phyloP scores from a whole-genome alignment of 2,888 invertebrate species.

The Smittia aterrima region DNA sequence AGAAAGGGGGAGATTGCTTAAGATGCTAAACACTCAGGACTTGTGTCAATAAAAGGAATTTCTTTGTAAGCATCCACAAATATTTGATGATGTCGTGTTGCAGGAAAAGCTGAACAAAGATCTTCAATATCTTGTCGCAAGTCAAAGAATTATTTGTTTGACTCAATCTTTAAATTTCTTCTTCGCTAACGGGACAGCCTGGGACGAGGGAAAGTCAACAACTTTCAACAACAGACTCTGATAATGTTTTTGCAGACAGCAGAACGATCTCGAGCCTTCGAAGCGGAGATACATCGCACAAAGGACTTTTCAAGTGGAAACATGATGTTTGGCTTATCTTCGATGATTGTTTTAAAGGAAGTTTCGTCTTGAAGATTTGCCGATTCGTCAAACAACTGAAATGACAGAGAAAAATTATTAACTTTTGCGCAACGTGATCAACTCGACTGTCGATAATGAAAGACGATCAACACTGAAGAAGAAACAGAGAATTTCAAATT shows the following conservation, averaged over 20 bases:
- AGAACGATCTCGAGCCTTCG: not conserved
- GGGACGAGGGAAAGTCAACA: slow-evolving; percentile 33
- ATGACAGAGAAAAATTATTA: no score
- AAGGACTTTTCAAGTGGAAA: slow-evolving; percentile 31
- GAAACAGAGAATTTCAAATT: no score
- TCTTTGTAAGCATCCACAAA: not conserved
- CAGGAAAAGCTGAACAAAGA: not conserved
- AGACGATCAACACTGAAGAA: no score
- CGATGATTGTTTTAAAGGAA: slow-evolving; percentile 7
- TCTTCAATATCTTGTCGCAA: not conserved
- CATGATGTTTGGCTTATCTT: slow-evolving; percentile 39
- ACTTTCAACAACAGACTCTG: not conserved
- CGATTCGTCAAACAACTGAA: not conserved
- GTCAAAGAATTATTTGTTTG: no score
- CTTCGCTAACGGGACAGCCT: not conserved
- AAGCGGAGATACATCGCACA: slow-evolving; percentile 33
- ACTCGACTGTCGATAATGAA: no score
- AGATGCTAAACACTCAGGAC: not conserved
- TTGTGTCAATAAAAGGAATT: slow-evolving; percentile 18
- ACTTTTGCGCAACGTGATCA: no score
- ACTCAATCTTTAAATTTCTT: no score
- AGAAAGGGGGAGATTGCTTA: not conserved
- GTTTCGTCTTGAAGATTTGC: not conserved
- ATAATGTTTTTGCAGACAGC: slow-evolving; percentile 30
- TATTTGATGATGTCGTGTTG: slow-evolving; percentile 24